A percentile compares a stretch with the other conserved stretches of the same genome.
These are phyloP conservation scores for Drosophila auraria DNA, from an alignment of 1,140 invertebrate genomes.

Conservation along the genomic window DNA sequence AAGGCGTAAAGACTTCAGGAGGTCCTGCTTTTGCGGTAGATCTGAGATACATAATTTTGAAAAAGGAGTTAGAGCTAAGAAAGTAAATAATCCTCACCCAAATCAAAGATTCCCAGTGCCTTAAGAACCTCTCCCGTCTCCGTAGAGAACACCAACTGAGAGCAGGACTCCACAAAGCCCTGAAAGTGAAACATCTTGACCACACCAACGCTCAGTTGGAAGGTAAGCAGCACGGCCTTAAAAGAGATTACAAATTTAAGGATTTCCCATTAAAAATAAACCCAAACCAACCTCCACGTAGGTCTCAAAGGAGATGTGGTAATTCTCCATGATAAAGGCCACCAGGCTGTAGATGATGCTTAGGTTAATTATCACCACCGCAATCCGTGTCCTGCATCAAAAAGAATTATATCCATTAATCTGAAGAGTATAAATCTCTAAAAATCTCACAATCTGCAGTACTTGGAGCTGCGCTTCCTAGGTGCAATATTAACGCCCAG, in stretches of 20 bases:
- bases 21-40: slow-evolving; percentile 30
- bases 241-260: background rate
- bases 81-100: slow-evolving; percentile 25
- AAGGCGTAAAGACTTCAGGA: slow-evolving; percentile 27
- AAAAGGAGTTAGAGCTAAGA: fast-evolving
- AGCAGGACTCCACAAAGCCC: slow-evolving; percentile 31
- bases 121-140: slow-evolving; percentile 48
- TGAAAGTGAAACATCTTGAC: slow-evolving; percentile 67
- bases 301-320: slow-evolving; percentile 63
- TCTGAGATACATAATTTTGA: slow-evolving; percentile 6
- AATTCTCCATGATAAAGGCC: slow-evolving; percentile 57
- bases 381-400: slow-evolving; percentile 29
- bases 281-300: slow-evolving; percentile 61
- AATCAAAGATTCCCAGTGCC: slow-evolving; percentile 58
- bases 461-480: slow-evolving; percentile 57
- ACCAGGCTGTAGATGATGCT: slow-evolving; percentile 62
- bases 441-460: slow-evolving; percentile 51
- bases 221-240: slow-evolving; percentile 63
- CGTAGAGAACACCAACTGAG: slow-evolving; percentile 41
- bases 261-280: too few relatives aligned
- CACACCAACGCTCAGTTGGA: slow-evolving; percentile 64
- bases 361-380: slow-evolving; percentile 50
- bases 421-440: too few relatives aligned
- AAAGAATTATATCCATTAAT: background rate
- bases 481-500: slow-evolving; percentile 67